These are phyloP conservation scores for Coronaproctus castanopsis DNA, from an alignment of 2,888 invertebrate species.

Conservation along the genomic window DNA sequence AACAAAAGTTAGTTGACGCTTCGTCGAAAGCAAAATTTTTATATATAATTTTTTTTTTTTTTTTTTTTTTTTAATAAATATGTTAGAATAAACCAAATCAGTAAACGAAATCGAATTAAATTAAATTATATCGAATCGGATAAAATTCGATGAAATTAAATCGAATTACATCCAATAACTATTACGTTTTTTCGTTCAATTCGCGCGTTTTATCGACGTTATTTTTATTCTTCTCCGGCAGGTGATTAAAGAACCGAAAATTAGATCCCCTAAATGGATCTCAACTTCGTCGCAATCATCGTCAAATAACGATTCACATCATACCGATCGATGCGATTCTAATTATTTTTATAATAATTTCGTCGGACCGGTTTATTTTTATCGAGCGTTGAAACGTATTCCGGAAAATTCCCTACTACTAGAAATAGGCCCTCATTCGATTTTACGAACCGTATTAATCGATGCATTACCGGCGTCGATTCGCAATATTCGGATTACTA, in stretches of 20 bases:
- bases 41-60: too few relatives aligned
- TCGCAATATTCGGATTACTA: conserved; percentile 34
- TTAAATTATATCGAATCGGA: too few relatives aligned
- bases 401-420: conserved; percentile 36
- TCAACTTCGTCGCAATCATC: conserved; percentile 32
- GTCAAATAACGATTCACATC: conserved; percentile 29
- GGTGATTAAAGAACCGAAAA: conserved; percentile 27
- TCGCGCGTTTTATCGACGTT: too few relatives aligned
- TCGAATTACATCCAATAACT: too few relatives aligned
- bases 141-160: too few relatives aligned
- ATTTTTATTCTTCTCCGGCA: conserved; percentile 20
- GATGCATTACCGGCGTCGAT: conserved; percentile 28
- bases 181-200: too few relatives aligned
- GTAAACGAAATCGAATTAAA: too few relatives aligned
- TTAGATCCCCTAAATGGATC: conserved; percentile 33
- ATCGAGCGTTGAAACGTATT: conserved; percentile 35
- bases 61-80: too few relatives aligned
- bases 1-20: too few relatives aligned
- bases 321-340: conserved; percentile 22
- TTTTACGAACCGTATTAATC: conserved; percentile 38
- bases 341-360: conserved; percentile 37
- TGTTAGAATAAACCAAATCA: too few relatives aligned
- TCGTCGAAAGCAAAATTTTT: too few relatives aligned
- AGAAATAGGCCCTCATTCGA: conserved; percentile 39
- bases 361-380: conserved; percentile 31